phyloP scores from a whole-genome alignment of 1,140 invertebrate genomes.

The Drosophila pruinosa region DNA sequence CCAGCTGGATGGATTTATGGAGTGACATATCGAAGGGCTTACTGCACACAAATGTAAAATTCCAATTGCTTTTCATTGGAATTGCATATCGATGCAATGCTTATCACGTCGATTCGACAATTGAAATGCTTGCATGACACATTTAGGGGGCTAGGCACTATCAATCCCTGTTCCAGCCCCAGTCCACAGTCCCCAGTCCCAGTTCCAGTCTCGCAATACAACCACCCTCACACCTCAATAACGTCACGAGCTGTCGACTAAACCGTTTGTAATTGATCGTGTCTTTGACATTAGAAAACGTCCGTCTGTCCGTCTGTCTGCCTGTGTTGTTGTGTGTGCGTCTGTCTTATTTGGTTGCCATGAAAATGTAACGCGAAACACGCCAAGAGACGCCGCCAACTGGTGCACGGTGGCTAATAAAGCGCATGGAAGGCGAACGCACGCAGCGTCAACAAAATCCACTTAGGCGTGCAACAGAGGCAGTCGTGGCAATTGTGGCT shows the following conservation, averaged over 20 bases:
- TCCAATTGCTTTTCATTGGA: slow-evolving; percentile 15
- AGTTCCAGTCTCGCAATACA: neutral
- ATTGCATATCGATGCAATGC: slow-evolving; percentile 26
- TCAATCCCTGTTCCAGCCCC: neutral
- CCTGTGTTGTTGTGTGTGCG: neutral
- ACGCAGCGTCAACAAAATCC: slow-evolving; percentile 50
- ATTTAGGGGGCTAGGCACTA: slow-evolving; percentile 14
- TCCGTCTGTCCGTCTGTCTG: neutral
- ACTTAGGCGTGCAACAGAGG: slow-evolving; percentile 43
- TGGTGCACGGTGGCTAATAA: slow-evolving; percentile 52
- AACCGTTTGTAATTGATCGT: slow-evolving; percentile 47
- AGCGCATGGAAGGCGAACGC: slow-evolving; percentile 47
- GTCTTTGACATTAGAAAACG: slow-evolving; percentile 54
- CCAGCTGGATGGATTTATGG: neutral
- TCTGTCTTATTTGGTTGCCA: slow-evolving; percentile 10
- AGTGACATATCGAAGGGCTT: neutral
- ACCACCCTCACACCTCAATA: slow-evolving; percentile 12
- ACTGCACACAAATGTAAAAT: slow-evolving; percentile 9
- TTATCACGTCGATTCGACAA: slow-evolving; percentile 22
- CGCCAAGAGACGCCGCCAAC: slow-evolving; percentile 48
- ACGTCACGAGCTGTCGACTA: slow-evolving; percentile 40
- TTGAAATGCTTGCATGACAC: slow-evolving; percentile 8
- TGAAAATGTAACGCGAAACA: slow-evolving; percentile 48
- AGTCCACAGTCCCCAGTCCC: neutral
- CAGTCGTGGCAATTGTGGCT: neutral